Evolutionary conservation across 2,113 vertebrate species (phyloP).

Genomic region (Chamaetylas fuelleborni): DNA sequence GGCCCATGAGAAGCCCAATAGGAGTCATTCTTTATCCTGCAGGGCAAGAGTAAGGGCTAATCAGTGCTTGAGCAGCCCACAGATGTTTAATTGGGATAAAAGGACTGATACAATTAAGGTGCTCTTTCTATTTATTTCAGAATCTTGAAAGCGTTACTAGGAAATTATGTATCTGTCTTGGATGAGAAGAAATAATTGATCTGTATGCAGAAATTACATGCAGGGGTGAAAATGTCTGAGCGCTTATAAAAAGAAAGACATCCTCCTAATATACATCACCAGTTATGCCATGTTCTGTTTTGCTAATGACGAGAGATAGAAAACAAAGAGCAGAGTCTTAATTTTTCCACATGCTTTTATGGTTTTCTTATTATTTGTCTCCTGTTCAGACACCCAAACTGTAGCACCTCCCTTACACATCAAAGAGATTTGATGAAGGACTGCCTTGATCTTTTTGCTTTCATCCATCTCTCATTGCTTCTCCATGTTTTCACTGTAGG

Average conservation of each 20-base stretch:
- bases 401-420: neutral
- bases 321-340: neutral
- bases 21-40: neutral
- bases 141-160: neutral
- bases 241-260: neutral
- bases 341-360: neutral
- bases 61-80: neutral
- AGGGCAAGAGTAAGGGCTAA: neutral
- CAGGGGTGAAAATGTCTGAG: neutral
- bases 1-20: neutral
- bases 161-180: neutral
- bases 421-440: constrained; percentile 32
- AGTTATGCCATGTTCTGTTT: neutral
- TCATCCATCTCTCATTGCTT: constrained; percentile 21
- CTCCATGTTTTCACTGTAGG: neutral
- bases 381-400: neutral
- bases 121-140: constrained; percentile 6
- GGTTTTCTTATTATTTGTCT: neutral
- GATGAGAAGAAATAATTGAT: neutral
- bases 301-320: neutral
- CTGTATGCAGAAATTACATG: neutral
- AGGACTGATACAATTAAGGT: neutral
- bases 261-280: neutral
- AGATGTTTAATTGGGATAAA: constrained; percentile 15
- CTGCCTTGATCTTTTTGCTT: constrained; percentile 39